Evolutionary conservation across 2,113 vertebrate species (phyloP).

Genomic region (Chionis minor): DNA sequence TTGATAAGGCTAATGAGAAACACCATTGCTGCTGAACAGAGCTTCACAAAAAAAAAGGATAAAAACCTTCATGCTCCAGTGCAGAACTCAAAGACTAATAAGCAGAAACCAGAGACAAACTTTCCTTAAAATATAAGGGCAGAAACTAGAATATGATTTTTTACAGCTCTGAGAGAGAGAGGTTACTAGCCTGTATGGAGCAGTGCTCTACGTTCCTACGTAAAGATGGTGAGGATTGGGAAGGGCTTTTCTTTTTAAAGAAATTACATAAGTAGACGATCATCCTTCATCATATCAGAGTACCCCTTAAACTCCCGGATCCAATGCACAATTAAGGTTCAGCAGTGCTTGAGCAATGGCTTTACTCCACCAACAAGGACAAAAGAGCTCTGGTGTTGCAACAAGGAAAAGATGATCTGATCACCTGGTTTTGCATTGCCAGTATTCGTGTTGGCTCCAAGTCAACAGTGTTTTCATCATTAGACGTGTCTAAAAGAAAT

Average conservation of each 20-base stretch:
- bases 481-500: neutral
- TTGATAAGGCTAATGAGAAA: neutral
- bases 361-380: neutral
- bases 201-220: neutral
- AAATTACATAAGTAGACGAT: neutral
- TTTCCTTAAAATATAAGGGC: neutral
- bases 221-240: neutral
- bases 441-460: neutral
- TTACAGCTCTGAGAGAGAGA: neutral
- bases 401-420: neutral
- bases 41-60: neutral
- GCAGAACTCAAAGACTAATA: neutral
- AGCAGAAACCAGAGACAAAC: neutral
- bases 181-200: neutral
- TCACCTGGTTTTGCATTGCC: neutral
- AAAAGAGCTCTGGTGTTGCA: neutral
- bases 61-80: neutral
- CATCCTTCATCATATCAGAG: neutral
- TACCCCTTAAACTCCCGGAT: accelerated
- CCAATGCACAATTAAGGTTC: neutral
- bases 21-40: neutral
- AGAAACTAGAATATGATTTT: neutral
- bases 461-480: neutral
- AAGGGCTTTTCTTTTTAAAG: neutral
- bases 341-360: neutral